Evolutionary conservation across 2,888 invertebrate species (phyloP).

Genomic region (Crossocerus cetratus): DNA sequence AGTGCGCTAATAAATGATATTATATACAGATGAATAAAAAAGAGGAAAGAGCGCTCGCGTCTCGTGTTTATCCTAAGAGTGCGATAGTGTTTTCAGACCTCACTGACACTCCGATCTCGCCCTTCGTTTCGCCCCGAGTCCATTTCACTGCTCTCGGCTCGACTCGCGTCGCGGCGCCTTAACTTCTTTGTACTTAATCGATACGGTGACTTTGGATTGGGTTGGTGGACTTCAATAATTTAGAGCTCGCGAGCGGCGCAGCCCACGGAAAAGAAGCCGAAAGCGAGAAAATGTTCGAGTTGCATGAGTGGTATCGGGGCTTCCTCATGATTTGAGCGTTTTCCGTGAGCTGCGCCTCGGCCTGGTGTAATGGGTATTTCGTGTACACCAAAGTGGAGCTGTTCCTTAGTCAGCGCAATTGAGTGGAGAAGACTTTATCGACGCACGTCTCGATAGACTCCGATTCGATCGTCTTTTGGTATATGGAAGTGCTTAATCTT

Average conservation of each 20-base stretch:
- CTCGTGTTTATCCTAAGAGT: constrained; percentile 20
- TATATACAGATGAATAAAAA: constrained; percentile 76
- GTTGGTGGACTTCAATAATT: constrained; percentile 29
- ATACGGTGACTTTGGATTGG: constrained; percentile 47
- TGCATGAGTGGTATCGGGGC: not conserved
- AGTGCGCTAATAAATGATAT: constrained; percentile 75
- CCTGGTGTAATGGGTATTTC: not conserved
- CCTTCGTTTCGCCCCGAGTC: constrained; percentile 9
- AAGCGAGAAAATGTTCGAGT: not conserved
- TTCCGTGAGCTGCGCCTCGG: not conserved
- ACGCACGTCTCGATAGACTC: constrained; percentile 31
- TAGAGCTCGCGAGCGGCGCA: constrained; percentile 16
- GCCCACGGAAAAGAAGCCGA: constrained; percentile 16
- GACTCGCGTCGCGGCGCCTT: constrained; percentile 30
- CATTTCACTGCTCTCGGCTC: not conserved
- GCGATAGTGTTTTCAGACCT: constrained; percentile 27
- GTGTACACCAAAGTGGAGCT: too few species aligned
- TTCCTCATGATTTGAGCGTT: not conserved
- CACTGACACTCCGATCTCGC: constrained; percentile 13
- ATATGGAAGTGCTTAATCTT: constrained; percentile 24
- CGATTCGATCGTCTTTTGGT: constrained; percentile 29
- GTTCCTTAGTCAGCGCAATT: too few species aligned
- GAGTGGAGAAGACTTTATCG: constrained; percentile 11
- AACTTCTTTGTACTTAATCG: constrained; percentile 55
- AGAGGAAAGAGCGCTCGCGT: constrained; percentile 56